These are phyloP conservation scores for Borostomias antarcticus DNA, from an alignment of 2,797 vertebrate genomes.

Conservation along the genomic window DNA sequence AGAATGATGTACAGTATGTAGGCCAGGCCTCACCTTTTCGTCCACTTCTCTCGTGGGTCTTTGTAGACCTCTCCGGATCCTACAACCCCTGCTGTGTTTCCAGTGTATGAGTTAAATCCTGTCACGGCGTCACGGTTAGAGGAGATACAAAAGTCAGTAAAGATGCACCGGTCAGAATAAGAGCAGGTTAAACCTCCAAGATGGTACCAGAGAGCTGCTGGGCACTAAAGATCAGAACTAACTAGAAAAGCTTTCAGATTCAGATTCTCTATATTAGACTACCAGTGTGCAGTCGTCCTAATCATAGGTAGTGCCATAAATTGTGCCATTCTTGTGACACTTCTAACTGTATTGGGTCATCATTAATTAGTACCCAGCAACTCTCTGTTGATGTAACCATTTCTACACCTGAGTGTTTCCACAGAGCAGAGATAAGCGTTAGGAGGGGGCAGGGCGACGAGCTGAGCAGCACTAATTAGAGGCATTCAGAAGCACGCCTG, in stretches of 20 bases:
- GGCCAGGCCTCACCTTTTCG: constrained; percentile 85
- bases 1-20: too few relatives aligned
- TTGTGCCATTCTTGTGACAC: too few relatives aligned
- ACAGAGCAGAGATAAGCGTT: constrained; percentile 66
- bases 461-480: constrained; percentile 33
- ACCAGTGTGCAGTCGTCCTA: too few relatives aligned
- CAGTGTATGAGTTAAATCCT: constrained; percentile 92
- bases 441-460: constrained; percentile 21
- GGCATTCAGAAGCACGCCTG: constrained; percentile 43
- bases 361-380: constrained; percentile 64
- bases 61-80: constrained; percentile 85
- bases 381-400: constrained; percentile 28
- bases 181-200: not conserved
- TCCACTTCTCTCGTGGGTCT: constrained; percentile 87
- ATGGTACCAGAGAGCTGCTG: constrained; percentile 38
- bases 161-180: not conserved
- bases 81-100: constrained; percentile 84
- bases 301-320: too few relatives aligned
- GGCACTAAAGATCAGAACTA: constrained; percentile 13
- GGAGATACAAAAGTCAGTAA: constrained; percentile 18
- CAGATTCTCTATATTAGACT: not conserved
- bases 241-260: not conserved
- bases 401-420: constrained; percentile 39
- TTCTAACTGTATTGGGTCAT: too few relatives aligned
- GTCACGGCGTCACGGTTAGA: constrained; percentile 56